A percentile compares a stretch with the other conserved stretches of the same genome.
phyloP scores from a whole-genome alignment of 2,113 vertebrate species.

The Tragelaphus buxtoni region DNA sequence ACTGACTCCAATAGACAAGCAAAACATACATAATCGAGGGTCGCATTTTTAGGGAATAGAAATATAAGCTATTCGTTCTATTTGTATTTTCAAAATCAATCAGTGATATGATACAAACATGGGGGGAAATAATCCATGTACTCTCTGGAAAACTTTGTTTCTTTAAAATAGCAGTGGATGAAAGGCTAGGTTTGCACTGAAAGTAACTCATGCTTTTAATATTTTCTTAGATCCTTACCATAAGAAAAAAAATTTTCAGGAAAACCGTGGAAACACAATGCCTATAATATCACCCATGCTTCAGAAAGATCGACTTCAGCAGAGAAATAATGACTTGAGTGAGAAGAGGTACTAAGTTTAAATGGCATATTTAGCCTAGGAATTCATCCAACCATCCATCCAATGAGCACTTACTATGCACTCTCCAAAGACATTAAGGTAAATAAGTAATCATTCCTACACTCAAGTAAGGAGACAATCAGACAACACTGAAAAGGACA shows the following conservation, averaged over 20 bases:
- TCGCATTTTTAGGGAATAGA: background rate
- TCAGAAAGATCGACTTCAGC: background rate
- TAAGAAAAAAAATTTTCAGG: background rate
- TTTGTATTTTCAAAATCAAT: background rate
- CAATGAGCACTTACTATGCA: background rate
- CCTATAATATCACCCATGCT: background rate
- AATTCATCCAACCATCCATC: background rate
- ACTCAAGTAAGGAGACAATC: background rate
- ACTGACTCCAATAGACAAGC: background rate
- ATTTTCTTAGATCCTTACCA: constrained; percentile 24
- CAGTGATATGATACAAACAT: background rate
- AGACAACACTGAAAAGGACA: background rate
- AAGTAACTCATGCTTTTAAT: constrained; percentile 7
- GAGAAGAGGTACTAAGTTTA: background rate
- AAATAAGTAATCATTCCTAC: background rate
- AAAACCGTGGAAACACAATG: constrained; percentile 2
- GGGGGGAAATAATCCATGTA: background rate
- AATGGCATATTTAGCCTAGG: background rate
- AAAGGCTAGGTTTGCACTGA: constrained; percentile 6
- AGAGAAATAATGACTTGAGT: background rate
- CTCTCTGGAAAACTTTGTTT: background rate
- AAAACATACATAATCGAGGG: background rate
- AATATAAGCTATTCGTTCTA: background rate
- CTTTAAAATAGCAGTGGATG: constrained; percentile 28
- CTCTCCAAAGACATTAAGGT: background rate